Percentiles rank a stretch among this genome's conserved stretches.
These are phyloP conservation scores for Hippocampus kuda DNA, from an alignment of 2,797 vertebrate species.

Conservation along the genomic window DNA sequence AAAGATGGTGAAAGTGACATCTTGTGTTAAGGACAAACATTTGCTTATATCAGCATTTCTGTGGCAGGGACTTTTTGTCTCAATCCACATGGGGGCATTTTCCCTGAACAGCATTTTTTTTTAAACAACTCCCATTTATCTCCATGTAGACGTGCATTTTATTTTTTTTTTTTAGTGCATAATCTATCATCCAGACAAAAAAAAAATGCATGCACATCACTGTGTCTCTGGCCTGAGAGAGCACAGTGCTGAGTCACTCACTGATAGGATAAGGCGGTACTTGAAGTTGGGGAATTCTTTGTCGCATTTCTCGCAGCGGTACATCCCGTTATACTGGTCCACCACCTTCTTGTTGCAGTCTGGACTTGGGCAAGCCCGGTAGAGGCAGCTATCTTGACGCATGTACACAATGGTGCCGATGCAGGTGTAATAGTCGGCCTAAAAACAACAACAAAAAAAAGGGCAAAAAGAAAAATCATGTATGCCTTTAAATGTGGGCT, in stretches of 20 bases:
- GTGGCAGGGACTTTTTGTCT: not conserved
- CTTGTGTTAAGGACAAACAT: not conserved
- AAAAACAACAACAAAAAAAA: not conserved
- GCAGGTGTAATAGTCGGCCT: slow-evolving; percentile 92
- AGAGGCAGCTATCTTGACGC: slow-evolving; percentile 91
- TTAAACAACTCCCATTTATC: not conserved
- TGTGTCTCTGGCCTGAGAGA: not conserved
- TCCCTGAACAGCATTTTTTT: not conserved
- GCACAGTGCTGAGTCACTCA: slow-evolving; percentile 59
- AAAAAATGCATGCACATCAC: not conserved
- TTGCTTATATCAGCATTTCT: not conserved
- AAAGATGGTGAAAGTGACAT: not conserved
- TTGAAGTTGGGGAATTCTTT: slow-evolving; percentile 93
- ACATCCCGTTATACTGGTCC: slow-evolving; percentile 92
- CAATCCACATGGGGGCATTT: not conserved
- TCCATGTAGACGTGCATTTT: not conserved
- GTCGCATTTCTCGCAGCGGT: slow-evolving; percentile 94
- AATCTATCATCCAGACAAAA: not conserved
- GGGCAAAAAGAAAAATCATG: no score
- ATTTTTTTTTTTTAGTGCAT: not conserved
- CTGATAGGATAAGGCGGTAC: slow-evolving; percentile 92
- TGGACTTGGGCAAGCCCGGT: slow-evolving; percentile 87
- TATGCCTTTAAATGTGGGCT: no score
- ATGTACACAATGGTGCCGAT: slow-evolving; percentile 85
- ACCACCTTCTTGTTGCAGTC: slow-evolving; percentile 98